phyloP scores from a whole-genome alignment of 1,140 invertebrate species.

The Drosophila insularis region DNA sequence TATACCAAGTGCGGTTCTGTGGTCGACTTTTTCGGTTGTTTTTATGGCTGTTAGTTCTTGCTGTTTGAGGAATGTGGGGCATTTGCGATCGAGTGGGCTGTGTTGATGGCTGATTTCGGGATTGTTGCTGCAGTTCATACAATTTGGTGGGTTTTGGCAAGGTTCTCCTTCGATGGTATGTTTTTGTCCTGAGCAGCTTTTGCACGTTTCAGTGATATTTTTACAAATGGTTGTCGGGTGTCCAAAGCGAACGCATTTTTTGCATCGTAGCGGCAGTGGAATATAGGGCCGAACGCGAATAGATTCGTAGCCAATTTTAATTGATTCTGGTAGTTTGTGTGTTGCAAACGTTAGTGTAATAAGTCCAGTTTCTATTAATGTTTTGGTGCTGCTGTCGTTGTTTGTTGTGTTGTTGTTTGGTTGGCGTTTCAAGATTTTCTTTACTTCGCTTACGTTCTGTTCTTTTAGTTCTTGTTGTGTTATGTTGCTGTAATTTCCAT shows the following conservation, averaged over 20 bases:
- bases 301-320: background rate
- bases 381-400: background rate
- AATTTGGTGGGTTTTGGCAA: slow-evolving; percentile 2
- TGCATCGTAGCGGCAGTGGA: slow-evolving; percentile 14
- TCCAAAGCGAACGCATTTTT: slow-evolving; percentile 18
- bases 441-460: slow-evolving; percentile 2
- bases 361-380: too few relatives aligned
- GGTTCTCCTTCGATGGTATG: slow-evolving; percentile 10
- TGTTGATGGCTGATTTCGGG: slow-evolving; percentile 1
- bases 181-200: slow-evolving; percentile 5
- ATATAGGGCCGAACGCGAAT: background rate
- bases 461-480: too few relatives aligned
- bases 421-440: background rate
- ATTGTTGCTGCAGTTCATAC: too few relatives aligned
- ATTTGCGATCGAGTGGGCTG: background rate
- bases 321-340: background rate
- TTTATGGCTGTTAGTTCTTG: too few relatives aligned
- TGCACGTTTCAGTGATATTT: background rate
- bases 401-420: background rate
- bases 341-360: too few relatives aligned
- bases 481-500: too few relatives aligned
- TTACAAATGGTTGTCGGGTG: too few relatives aligned
- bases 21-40: too few relatives aligned
- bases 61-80: too few relatives aligned
- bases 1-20: too few relatives aligned